Evolutionary conservation across 2,888 invertebrate species (phyloP).

Genomic region (Stenchaetothrips biformis): DNA sequence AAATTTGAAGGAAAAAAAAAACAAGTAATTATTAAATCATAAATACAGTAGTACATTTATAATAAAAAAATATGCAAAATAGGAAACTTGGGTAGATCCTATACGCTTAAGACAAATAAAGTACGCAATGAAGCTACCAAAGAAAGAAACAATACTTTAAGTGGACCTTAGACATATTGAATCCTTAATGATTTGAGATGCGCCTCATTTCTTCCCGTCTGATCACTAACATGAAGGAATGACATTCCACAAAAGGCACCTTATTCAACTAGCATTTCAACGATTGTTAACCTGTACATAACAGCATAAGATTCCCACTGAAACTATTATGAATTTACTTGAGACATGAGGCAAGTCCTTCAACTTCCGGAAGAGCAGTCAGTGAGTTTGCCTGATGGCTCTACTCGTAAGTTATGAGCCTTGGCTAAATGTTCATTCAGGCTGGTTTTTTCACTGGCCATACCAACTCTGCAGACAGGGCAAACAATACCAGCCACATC

Average conservation of each 20-base stretch:
- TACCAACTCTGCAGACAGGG: constrained; percentile 1
- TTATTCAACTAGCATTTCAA: not conserved
- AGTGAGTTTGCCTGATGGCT: not conserved
- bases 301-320: not conserved
- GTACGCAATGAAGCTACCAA: not conserved
- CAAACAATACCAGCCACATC: constrained; percentile 12
- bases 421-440: constrained; percentile 17
- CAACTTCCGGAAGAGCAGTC: not conserved
- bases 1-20: too few species aligned
- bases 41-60: not conserved
- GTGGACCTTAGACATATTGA: not conserved
- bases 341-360: not conserved
- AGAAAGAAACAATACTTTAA: not conserved
- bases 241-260: not conserved
- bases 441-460: constrained; percentile 1
- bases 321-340: too few species aligned
- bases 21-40: not conserved
- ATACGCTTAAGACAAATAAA: not conserved
- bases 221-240: not conserved
- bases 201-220: not conserved
- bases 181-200: not conserved
- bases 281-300: not conserved
- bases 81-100: not conserved
- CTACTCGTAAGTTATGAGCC: not conserved
- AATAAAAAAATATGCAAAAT: constrained; percentile 3